phyloP scores from a whole-genome alignment of 1,140 invertebrate genomes.

The Trichonephila clavata region DNA sequence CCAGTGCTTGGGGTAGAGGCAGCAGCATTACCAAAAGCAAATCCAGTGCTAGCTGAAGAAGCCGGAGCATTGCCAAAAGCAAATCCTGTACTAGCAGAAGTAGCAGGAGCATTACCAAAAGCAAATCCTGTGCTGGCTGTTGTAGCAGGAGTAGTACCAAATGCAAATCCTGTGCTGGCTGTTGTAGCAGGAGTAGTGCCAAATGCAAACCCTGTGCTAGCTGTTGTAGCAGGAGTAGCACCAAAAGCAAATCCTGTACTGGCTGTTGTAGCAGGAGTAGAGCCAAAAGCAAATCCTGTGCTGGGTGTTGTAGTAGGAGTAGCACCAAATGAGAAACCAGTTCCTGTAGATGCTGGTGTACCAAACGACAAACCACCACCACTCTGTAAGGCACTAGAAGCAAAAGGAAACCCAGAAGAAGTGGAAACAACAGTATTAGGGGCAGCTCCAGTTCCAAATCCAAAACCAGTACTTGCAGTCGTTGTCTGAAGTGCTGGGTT shows the following conservation, averaged over 20 bases:
- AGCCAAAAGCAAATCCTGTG: conserved; percentile 49
- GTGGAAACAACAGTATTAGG: not conserved
- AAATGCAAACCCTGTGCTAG: conserved; percentile 31
- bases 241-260: conserved; percentile 16
- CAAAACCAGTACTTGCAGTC: conserved; percentile 36
- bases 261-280: not conserved
- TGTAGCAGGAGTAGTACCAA: conserved; percentile 55
- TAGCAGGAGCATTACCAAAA: not conserved
- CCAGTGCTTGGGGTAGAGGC: not conserved
- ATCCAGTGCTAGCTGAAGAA: conserved; percentile 13
- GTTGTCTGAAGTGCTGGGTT: not conserved
- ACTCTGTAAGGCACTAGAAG: not conserved
- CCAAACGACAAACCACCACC: conserved; percentile 9
- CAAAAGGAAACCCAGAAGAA: conserved; percentile 28
- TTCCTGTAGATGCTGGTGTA: conserved; percentile 23
- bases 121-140: conserved; percentile 13
- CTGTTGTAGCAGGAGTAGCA: not conserved
- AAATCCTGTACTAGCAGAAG: conserved; percentile 12
- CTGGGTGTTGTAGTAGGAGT: conserved; percentile 4
- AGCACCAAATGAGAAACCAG: not conserved
- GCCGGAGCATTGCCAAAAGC: conserved; percentile 15
- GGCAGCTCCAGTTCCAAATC: conserved; percentile 57
- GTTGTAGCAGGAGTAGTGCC: conserved; percentile 19
- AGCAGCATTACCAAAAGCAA: not conserved
- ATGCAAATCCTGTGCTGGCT: conserved; percentile 53